Percentiles rank a stretch among this genome's conserved stretches.
phyloP scores from a whole-genome alignment of 2,888 invertebrate species.

The Caenorhabditis wallacei region DNA sequence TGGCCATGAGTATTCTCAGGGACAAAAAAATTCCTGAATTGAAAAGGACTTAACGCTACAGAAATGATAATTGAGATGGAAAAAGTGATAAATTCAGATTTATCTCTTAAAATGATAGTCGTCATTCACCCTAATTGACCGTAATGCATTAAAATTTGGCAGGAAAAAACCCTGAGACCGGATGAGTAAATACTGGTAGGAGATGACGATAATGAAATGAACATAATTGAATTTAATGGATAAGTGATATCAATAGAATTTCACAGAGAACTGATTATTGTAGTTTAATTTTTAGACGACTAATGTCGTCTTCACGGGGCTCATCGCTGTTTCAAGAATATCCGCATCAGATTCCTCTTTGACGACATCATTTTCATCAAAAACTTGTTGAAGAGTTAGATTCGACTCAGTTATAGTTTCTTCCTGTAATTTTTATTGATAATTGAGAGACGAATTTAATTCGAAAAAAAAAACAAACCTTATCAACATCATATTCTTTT shows the following conservation, averaged over 20 bases:
- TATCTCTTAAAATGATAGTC: not conserved
- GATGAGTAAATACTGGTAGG: not conserved
- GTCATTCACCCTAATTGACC: not conserved
- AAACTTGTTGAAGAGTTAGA: slow-evolving; percentile 26
- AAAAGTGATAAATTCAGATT: not conserved
- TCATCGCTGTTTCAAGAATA: slow-evolving; percentile 36
- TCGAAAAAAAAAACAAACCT: not conserved
- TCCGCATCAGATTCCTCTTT: not conserved
- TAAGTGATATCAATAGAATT: not conserved
- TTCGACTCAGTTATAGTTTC: slow-evolving; percentile 9
- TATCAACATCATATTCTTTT: not conserved
- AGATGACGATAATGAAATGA: not conserved
- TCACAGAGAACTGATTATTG: not conserved
- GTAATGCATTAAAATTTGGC: slow-evolving; percentile 2
- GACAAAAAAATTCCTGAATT: no score
- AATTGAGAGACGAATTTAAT: no score
- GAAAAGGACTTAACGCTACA: not conserved
- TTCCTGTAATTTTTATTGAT: slow-evolving; percentile 32
- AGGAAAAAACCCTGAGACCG: slow-evolving; percentile 5
- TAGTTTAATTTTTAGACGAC: slow-evolving; percentile 29
- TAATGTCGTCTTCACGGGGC: slow-evolving; percentile 48
- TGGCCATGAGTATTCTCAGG: no score
- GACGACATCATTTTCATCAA: not conserved
- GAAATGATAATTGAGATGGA: not conserved
- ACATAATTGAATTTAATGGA: not conserved